Conservation (phyloP, 2,113 vertebrate species). For the Dinomys branickii region DNA sequence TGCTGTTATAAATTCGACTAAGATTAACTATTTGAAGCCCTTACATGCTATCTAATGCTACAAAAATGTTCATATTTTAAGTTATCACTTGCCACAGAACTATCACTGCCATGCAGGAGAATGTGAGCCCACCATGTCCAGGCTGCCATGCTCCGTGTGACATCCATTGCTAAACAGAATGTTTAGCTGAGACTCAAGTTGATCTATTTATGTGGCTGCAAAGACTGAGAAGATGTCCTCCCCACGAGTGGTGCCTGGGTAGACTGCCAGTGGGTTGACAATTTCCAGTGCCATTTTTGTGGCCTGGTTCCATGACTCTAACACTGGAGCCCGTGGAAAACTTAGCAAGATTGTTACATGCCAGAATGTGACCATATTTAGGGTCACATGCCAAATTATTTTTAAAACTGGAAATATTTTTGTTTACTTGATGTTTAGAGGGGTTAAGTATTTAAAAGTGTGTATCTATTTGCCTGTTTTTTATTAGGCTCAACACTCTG, state of each 20-base stretch:
- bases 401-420: constrained; percentile 8
- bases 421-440: background rate
- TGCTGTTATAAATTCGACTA: background rate
- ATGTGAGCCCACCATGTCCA: background rate
- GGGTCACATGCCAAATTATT: background rate
- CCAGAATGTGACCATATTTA: background rate
- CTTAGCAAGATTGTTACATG: background rate
- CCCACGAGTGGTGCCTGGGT: background rate
- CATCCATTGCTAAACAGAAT: background rate
- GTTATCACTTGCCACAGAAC: background rate
- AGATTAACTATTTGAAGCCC: constrained; percentile 3
- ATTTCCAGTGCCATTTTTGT: background rate
- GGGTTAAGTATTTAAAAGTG: background rate
- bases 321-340: background rate
- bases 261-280: background rate
- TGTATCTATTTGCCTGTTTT: background rate
- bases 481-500: background rate
- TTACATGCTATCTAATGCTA: background rate
- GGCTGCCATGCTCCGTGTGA: background rate
- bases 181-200: background rate
- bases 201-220: background rate
- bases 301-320: background rate
- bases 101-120: background rate
- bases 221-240: background rate
- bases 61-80: background rate